phyloP scores from a whole-genome alignment of 2,797 vertebrate species.

The Trachops cirrhosus region DNA sequence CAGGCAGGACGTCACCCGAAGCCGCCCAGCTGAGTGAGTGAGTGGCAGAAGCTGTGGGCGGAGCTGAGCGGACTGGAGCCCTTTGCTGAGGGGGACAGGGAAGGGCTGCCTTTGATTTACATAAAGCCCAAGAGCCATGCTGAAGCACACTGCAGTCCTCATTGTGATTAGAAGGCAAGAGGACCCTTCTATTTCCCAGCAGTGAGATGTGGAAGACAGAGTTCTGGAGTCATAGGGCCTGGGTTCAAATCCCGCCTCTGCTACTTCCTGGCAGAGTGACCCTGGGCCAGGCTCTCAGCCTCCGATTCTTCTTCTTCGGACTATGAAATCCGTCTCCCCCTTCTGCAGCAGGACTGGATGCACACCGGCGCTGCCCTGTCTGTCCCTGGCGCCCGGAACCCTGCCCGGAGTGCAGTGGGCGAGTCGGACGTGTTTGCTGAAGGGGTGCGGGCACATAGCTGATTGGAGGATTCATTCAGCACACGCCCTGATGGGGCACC shows the following conservation, averaged over 20 bases:
- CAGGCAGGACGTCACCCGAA: background rate
- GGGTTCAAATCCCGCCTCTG: background rate
- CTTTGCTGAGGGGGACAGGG: background rate
- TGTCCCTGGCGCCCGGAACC: background rate
- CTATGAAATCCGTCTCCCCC: too few relatives aligned
- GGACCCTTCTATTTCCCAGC: background rate
- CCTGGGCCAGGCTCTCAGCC: background rate
- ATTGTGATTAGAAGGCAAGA: background rate
- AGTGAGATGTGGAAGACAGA: background rate
- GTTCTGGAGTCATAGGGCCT: background rate
- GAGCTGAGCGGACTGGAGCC: background rate
- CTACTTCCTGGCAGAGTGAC: background rate
- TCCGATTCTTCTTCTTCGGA: too few relatives aligned
- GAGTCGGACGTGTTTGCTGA: background rate
- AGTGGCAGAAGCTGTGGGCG: background rate
- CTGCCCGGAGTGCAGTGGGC: rapidly evolving
- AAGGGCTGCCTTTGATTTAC: rapidly evolving
- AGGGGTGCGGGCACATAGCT: background rate
- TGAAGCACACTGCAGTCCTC: too few relatives aligned
- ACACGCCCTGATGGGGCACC: background rate
- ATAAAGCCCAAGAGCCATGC: background rate
- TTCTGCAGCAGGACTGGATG: background rate
- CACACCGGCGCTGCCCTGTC: rapidly evolving
- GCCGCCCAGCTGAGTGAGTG: background rate
- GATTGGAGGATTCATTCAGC: rapidly evolving